Base-by-base conservation (phyloP, 2,888 invertebrate genomes). In the Mimas tiliae region DNA sequence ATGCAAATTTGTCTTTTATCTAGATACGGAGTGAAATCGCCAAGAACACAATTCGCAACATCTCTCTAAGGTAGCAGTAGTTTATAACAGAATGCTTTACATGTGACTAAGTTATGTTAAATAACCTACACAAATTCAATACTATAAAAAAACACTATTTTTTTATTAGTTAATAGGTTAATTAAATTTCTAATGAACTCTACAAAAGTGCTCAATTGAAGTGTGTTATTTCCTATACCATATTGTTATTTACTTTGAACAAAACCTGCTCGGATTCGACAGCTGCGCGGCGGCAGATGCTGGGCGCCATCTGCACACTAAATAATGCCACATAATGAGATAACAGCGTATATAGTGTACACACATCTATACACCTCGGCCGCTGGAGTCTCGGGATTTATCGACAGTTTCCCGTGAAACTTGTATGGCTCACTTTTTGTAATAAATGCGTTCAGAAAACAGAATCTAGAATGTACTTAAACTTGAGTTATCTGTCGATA, bases 201-300 rank as follows among this genome's bases (percentile, higher is more conserved):
- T 3, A 19, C 58, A 42, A 16, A 42, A 42, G 42, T 42, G 16
- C 58, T 38, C 16, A 58, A 42, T 42, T 38, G 58, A 58, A 19
- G 58, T 58, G 38, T 58, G 16, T 42, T 38, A 33, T 45, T 64
- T 64, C 27, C 53, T 52, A 52, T 52, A 64, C 53, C 33, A 53
- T 33, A 47, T 64, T 47, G 27, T 50, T 45, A 16, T 42, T 64
- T 34, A 14, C 16, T 0, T 62, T 33, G 8, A 33, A 66, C 47
- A 53, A 34, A 66, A 66, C 66, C 70, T 67, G 71, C 69, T 73
- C 74, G 70, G 70, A 72, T 71, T 19, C 76, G 77, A 78, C 82
- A 82, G 83, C 80, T 83, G 82, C 68, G 73, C 74, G 68, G 70
- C 73, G 74, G 75, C 82, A 83, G 82, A 83, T 81, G 83, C 80